A percentile compares a stretch with the other conserved stretches of the same genome.
Conservation (phyloP, 2,113 vertebrate species). For the Cyprichromis sp. region DNA sequence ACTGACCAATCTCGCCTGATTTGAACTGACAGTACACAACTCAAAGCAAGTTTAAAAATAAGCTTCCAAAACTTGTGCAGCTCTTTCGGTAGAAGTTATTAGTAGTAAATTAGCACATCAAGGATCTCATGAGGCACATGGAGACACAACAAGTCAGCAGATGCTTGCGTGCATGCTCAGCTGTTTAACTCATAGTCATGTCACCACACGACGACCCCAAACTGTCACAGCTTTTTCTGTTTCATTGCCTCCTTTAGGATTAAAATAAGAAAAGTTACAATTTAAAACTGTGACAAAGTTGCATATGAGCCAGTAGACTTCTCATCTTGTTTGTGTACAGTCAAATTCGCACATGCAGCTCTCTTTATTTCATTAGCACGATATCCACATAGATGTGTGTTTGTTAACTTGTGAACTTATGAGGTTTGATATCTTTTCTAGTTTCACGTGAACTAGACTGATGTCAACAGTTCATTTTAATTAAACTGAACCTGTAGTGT, state of each 20-base stretch:
- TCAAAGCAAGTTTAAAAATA: conserved; percentile 1
- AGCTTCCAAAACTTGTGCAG: background rate
- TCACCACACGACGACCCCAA: conserved; percentile 31
- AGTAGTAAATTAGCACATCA: conserved; percentile 18
- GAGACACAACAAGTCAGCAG: background rate
- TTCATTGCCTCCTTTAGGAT: background rate
- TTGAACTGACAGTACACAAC: background rate
- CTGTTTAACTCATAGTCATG: background rate
- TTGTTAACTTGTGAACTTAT: background rate
- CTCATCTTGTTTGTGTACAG: background rate
- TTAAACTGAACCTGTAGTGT: background rate
- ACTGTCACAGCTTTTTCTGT: conserved; percentile 34
- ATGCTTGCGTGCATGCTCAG: conserved; percentile 10
- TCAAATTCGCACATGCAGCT: background rate
- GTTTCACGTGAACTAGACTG: background rate
- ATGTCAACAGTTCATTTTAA: background rate
- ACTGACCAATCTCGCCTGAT: background rate
- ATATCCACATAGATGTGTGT: background rate
- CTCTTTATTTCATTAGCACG: background rate
- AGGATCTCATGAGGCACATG: background rate
- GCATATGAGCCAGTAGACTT: background rate
- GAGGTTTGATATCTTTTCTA: background rate
- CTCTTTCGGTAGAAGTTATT: conserved; percentile 1
- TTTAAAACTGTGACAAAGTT: background rate
- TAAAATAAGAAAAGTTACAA: background rate